phyloP scores from a whole-genome alignment of 2,113 vertebrate species.

The Chrysemys picta region DNA sequence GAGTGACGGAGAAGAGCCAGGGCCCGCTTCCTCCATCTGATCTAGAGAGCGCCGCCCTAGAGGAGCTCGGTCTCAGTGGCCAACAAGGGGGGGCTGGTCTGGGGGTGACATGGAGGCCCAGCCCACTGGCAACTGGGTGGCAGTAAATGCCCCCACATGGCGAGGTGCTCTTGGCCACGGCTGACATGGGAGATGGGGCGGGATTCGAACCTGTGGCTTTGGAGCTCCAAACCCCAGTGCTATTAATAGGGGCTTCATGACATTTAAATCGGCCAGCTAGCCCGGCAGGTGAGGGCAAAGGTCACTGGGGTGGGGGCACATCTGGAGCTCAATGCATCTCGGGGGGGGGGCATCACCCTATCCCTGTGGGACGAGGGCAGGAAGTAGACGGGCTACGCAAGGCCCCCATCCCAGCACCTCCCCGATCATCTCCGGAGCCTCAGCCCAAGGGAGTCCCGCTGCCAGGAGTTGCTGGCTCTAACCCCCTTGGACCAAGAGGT shows the following conservation, averaged over 20 bases:
- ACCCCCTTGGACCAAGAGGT: too few relatives aligned
- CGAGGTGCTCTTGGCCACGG: background rate
- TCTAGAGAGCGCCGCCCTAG: too few relatives aligned
- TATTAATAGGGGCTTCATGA: background rate
- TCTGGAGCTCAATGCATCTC: background rate
- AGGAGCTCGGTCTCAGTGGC: too few relatives aligned
- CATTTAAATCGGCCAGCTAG: background rate
- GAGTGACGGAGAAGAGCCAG: background rate
- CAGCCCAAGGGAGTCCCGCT: background rate
- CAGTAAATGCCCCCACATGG: background rate
- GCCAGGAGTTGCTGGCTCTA: background rate
- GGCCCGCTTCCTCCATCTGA: background rate
- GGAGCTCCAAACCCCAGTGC: background rate
- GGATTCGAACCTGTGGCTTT: background rate
- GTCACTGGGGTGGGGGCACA: too few relatives aligned
- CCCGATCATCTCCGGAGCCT: background rate
- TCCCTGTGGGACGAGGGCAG: background rate
- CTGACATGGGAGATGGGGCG: background rate
- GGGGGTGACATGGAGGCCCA: too few relatives aligned
- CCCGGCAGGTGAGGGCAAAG: background rate
- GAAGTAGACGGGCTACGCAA: background rate
- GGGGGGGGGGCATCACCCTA: background rate
- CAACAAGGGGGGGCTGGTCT: too few relatives aligned
- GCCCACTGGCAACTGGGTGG: background rate
- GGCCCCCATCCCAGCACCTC: background rate